A percentile compares a stretch with the other conserved stretches of the same genome.
phyloP scores from a whole-genome alignment of 2,888 invertebrate species.

The Ceriagrion tenellum region DNA sequence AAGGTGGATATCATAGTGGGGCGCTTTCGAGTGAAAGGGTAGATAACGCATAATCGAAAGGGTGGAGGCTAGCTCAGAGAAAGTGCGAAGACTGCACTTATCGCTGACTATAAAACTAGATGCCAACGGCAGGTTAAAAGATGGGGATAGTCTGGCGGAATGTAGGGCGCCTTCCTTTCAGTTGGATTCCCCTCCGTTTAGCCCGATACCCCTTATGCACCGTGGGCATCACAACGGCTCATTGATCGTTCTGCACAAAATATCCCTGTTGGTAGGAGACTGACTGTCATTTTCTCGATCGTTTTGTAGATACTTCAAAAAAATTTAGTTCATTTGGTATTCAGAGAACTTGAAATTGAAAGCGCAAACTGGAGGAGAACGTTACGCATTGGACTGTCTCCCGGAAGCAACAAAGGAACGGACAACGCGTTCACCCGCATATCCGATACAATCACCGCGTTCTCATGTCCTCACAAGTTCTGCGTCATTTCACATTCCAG shows the following conservation, averaged over 20 bases:
- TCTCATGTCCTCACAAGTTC: no score
- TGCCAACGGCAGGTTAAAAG: not conserved
- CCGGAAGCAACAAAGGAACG: not conserved
- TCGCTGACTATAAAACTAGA: not conserved
- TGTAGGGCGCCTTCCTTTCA: not conserved
- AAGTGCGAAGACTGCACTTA: not conserved
- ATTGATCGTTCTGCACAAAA: not conserved
- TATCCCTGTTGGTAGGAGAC: not conserved
- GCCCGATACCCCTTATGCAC: not conserved
- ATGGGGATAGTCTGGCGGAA: not conserved
- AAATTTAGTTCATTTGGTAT: not conserved
- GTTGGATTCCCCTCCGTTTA: not conserved
- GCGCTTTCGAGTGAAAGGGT: not conserved
- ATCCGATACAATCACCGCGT: no score
- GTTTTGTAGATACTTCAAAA: not conserved
- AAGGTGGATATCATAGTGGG: not conserved
- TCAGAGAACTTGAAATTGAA: not conserved
- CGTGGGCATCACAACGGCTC: not conserved
- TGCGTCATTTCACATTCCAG: no score
- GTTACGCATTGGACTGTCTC: not conserved
- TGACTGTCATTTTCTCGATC: not conserved
- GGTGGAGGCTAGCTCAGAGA: not conserved
- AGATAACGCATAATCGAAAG: not conserved
- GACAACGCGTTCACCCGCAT: not conserved
- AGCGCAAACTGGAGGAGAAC: not conserved